phyloP scores from a whole-genome alignment of 2,888 invertebrate genomes.

The Chaetogeoica ovagalla region DNA sequence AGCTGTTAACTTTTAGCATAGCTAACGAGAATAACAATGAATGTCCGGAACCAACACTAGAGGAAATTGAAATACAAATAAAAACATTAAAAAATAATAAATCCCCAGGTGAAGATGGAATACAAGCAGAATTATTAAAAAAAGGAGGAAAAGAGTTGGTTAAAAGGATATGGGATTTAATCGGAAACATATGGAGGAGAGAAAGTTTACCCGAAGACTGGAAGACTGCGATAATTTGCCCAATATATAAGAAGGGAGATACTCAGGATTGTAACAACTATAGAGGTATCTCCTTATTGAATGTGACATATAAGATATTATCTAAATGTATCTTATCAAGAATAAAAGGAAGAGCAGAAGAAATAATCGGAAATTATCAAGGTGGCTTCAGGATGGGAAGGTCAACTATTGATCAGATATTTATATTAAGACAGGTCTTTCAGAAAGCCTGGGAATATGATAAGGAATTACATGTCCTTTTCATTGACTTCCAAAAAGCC shows the following conservation, averaged over 20 bases:
- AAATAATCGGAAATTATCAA: too few species aligned
- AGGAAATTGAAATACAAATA: constrained; percentile 17
- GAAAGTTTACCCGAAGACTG: constrained; percentile 22
- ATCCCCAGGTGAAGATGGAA: neutral
- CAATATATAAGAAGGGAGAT: neutral
- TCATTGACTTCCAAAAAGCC: too few species aligned
- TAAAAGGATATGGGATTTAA: constrained; percentile 9
- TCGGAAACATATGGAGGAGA: neutral
- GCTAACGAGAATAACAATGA: neutral
- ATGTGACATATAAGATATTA: too few species aligned
- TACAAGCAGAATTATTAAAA: constrained; percentile 13
- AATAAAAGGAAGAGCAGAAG: too few species aligned
- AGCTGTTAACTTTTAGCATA: constrained; percentile 3
- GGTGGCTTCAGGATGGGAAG: too few species aligned
- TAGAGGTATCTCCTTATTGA: too few species aligned
- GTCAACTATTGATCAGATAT: too few species aligned
- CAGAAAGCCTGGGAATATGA: too few species aligned
- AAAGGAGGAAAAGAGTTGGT: constrained; percentile 12
- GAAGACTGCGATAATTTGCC: constrained; percentile 11
- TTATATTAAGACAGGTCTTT: too few species aligned
- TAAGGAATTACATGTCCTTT: too few species aligned
- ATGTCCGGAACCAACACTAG: constrained; percentile 14
- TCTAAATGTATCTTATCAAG: too few species aligned
- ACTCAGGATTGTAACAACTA: too few species aligned
- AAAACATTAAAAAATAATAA: constrained; percentile 14